Evolutionary conservation across 2,797 vertebrate species (phyloP).

Genomic region (Gastrophryne carolinensis): DNA sequence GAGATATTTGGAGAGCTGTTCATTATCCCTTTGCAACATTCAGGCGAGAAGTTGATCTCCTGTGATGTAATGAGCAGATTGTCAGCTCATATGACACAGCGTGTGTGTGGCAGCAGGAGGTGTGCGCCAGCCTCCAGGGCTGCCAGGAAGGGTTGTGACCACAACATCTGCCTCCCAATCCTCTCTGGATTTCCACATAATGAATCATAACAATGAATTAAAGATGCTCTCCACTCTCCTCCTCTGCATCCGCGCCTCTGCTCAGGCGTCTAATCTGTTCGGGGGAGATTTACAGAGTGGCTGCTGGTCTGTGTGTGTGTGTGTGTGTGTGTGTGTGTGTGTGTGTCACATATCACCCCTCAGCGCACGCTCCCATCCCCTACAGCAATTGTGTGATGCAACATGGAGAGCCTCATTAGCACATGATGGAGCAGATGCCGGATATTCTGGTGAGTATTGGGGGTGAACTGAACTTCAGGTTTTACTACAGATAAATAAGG

Average conservation of each 20-base stretch:
- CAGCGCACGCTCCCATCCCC: constrained; percentile 3
- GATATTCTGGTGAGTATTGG: too few relatives aligned
- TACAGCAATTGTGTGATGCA: too few relatives aligned
- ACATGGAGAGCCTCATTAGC: too few relatives aligned
- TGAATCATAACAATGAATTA: constrained; percentile 45
- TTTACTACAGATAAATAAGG: too few relatives aligned
- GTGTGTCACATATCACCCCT: constrained; percentile 29
- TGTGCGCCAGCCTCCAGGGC: background rate
- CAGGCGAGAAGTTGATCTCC: constrained; percentile 6
- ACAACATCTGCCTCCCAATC: constrained; percentile 46
- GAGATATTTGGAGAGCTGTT: too few relatives aligned
- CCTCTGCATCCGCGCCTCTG: background rate
- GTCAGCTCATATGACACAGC: constrained; percentile 34
- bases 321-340: too few relatives aligned
- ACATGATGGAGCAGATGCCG: too few relatives aligned
- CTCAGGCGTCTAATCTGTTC: constrained; percentile 11
- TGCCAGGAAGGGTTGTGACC: constrained; percentile 32
- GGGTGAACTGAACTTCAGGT: too few relatives aligned
- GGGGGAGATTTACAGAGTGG: constrained; percentile 17
- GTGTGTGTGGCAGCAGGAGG: constrained; percentile 10
- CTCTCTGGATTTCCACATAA: constrained; percentile 42
- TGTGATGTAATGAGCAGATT: constrained; percentile 5
- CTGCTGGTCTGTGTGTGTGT: background rate
- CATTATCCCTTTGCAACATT: too few relatives aligned
- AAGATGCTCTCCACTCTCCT: background rate